Base-by-base conservation (phyloP, 2,113 vertebrate genomes). In the Clarias batrachus region DNA sequence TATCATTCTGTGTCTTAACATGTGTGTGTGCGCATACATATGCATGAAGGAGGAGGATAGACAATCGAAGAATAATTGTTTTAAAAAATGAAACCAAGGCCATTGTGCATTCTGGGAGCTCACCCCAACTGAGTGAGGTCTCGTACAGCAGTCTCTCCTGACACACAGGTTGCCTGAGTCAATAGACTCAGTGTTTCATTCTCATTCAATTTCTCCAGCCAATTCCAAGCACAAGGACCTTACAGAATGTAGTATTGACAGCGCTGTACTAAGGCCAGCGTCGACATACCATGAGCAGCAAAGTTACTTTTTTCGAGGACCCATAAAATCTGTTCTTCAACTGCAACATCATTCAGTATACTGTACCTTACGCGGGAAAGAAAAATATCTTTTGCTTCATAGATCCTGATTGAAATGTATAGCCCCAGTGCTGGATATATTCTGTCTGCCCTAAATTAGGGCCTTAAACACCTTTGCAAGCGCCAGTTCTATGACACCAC, bases 221-320 rank as follows among this genome's bases (percentile, higher is more conserved):
- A 88, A 87, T 90, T 90, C 57, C 79, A 88, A 76, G 87, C 88
- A 82, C 81, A 88, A 86, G 74, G 83, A 76, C 88, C 85, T 87
- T 77, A 85, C 82, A 83, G 62, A 85, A 87, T 91, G 73, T 87
- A 83, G 78, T 90, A 90, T 90, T 89, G 89, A 91, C 78, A 87
- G 59, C 57, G 63, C 63, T 63, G 73, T 76, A 73, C 79, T 76
- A 68, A 66, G 73, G 63, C 30, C 71, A 33, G 21, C 79, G 81
- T 66, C 25, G 59, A 87, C 79, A 85, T 70, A 73, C 84, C 84
- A 86, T 83, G 78, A 91, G 79, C 76, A 30, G 60, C 65, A 60
- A 68, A 48, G 11, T 10, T 30, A 80, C 27, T 63, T 83, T 83
- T 89, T 78, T 52, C 41, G 30, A 85, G n/a, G 52, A 41, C 4